A percentile compares a stretch with the other conserved stretches of the same genome.
Evolutionary conservation across 1,140 invertebrate genomes (phyloP).

Genomic region (Anoplophora glabripennis): DNA sequence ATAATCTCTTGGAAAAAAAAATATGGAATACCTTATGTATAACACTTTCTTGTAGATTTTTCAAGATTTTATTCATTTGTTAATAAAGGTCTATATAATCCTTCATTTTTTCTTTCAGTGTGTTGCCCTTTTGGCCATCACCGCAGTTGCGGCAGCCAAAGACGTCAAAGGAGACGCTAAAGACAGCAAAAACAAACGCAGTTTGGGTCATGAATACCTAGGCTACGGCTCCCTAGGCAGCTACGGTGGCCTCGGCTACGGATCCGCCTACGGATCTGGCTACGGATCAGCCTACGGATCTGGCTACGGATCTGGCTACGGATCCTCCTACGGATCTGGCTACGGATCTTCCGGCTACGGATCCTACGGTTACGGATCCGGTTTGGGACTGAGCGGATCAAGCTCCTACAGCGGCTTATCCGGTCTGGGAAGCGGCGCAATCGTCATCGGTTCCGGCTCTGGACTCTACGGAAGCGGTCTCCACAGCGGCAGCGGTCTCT

Average conservation of each 20-base stretch:
- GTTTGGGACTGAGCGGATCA: conserved; percentile 2
- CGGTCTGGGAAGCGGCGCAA: not conserved
- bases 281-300: not conserved
- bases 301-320: not conserved
- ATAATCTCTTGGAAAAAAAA: too few species aligned
- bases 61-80: too few species aligned
- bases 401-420: conserved; percentile 20
- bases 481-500: too few species aligned
- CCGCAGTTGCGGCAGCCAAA: not conserved
- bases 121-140: conserved; percentile 8
- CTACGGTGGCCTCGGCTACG: not conserved
- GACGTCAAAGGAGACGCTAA: not conserved
- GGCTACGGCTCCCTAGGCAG: not conserved
- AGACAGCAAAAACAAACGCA: not conserved
- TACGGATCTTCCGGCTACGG: not conserved
- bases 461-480: not conserved
- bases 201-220: not conserved
- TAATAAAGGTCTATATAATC: not conserved
- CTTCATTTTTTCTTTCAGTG: conserved; percentile 6
- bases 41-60: too few species aligned
- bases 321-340: conserved; percentile 4
- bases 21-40: too few species aligned
- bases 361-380: not conserved
- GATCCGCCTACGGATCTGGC: not conserved
- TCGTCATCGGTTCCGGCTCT: too few species aligned